These are phyloP conservation scores for Pholis gunnellus DNA, from an alignment of 2,113 vertebrate species.

Conservation along the genomic window DNA sequence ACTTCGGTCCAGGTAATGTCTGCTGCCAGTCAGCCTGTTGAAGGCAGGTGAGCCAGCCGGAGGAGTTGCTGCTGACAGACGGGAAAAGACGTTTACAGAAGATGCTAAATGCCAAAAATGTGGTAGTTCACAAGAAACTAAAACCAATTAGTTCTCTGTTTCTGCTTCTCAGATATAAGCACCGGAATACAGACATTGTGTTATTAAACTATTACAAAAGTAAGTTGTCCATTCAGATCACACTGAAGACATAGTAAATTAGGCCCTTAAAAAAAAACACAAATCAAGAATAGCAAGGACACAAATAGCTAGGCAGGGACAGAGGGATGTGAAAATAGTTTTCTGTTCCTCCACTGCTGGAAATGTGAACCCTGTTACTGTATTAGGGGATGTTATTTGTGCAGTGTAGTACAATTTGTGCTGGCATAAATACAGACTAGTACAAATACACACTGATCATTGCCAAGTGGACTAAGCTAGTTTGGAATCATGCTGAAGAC, in stretches of 20 bases:
- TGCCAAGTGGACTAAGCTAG: conserved; percentile 42
- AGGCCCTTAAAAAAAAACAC: not conserved
- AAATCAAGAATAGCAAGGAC: not conserved
- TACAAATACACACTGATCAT: conserved; percentile 31
- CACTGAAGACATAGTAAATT: not conserved
- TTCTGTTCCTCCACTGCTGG: not conserved
- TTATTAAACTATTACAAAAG: not conserved
- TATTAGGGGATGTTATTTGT: conserved; percentile 16
- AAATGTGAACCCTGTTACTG: not conserved
- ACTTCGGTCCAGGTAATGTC: no score
- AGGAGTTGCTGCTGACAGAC: no score
- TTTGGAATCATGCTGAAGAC: conserved; percentile 46
- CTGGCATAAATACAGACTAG: conserved; percentile 28
- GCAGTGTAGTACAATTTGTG: conserved; percentile 12
- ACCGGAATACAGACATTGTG: no score
- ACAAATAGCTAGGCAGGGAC: not conserved
- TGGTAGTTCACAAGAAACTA: not conserved
- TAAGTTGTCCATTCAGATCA: not conserved
- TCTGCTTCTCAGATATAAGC: not conserved
- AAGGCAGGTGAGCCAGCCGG: no score
- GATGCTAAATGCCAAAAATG: no score
- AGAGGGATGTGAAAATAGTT: not conserved
- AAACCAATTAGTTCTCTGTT: not conserved
- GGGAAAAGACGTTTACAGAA: no score
- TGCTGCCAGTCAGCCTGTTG: no score